Evolutionary conservation across 2,888 invertebrate species (phyloP), one percentile per base, ranked within the genome.

Genomic region (Candidula unifasciata): DNA sequence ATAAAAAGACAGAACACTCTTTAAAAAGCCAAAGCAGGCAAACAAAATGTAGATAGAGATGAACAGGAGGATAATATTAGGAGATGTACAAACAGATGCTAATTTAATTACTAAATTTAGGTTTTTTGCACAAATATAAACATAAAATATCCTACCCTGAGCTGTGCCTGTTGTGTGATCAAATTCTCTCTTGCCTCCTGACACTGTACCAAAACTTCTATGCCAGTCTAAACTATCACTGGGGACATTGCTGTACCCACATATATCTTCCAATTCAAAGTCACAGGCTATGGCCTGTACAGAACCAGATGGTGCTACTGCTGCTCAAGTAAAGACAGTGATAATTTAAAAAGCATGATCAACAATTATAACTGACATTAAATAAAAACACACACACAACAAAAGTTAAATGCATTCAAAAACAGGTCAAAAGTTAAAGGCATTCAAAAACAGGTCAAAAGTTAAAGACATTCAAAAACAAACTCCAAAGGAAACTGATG

Each of bases 131-230:
- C 44, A 44, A 44, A 44, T 10, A 44, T 44, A 37, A 24, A 73
- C 37, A 35, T 21, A 18, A 13, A 24, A 73, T 37, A 74, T 18
- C 18, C 54, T 24, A 78, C 60, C 77, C n/a, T 16, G 18, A 60
- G n/a, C 64, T 78, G 77, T 60, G 13, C 77, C 30, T 2, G 77
- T 60, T 33, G 77, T 78, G 60, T 78, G 77, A 64, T 78, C 77
- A 64, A 37, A 64, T 33, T 6, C 13, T 35, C 10, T 24, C 35
- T 24, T 18, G 18, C n/a, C 33, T 76, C 33, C 76, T 13, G 27
- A 64, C 3, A 10, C n/a, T 3, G 16, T 24, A 35, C 35, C 77
- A 5, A 60, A 35, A 24, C 5, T n/a, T 10, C 64, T 5, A 13
- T 78, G 35, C 77, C 77, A 78, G 64, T 16, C 35, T 24, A n/a